Base-by-base conservation (phyloP, 2,888 invertebrate species). In the Scaptodrosophila latifasciaeformis region DNA sequence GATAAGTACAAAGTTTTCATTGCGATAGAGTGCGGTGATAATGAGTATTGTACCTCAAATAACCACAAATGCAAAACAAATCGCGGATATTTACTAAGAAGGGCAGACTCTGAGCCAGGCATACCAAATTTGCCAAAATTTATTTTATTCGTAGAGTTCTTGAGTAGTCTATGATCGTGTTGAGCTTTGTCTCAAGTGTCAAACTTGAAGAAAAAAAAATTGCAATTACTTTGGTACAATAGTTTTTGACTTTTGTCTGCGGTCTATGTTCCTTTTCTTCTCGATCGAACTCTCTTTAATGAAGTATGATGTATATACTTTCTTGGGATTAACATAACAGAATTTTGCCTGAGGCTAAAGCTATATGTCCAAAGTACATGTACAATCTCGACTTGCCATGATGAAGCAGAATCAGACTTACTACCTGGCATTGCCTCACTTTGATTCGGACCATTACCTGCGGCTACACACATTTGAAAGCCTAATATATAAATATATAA, bases 1-100 rank as follows among this genome's bases (percentile, higher is more conserved):
- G 40, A 45, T 44, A 59, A 71, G 76, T 79, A 59, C 72, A 74
- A 74, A 74, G 71, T 74, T 74, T 75, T 71, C 58, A 65, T 72
- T 72, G 58, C 60, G 72, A 72, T 72, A 62, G 76, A 81, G 72
- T 59, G 49, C 39, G 29, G 65, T 60, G 72, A 74, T 74, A 80
- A 72, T 80, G 68, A 70, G 47, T 62, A 75, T 24, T 24, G 24
- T 7, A 7, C 7, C 7, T 24, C 13, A 37, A 37, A 17, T 37
- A 3, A 24, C 24, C 24, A 24, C 24, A 37, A 37, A 37, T 17
- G 15, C 37, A 37, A n/a, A 37, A 37, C 17, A 37, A 17, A 37
- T 24, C 24, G 7, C 24, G 7, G 24, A 37, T 17, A 34, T 13
- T 34, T n/a, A 34, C 12, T 13, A 34, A 13, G 34, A 34, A 13